Evolutionary conservation across 2,888 invertebrate genomes (phyloP).

Genomic region (Junonia oenone): DNA sequence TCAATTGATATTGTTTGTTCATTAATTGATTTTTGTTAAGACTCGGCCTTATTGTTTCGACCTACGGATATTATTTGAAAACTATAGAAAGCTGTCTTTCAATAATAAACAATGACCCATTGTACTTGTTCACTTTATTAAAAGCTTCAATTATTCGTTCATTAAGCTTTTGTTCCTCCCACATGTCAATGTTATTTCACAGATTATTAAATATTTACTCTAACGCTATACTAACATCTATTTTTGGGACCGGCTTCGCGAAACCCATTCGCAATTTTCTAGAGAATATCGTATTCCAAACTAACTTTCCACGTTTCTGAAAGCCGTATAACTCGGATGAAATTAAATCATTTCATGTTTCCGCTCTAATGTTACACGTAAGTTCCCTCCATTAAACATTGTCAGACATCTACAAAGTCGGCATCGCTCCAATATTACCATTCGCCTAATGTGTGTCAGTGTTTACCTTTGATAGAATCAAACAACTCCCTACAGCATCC

Average conservation of each 20-base stretch:
- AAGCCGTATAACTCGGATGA: slow-evolving; percentile 50
- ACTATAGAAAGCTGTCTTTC: slow-evolving; percentile 28
- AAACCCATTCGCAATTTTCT: slow-evolving; percentile 20
- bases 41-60: slow-evolving; percentile 42
- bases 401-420: slow-evolving; percentile 46
- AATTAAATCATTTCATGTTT: slow-evolving; percentile 63
- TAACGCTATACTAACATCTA: background rate
- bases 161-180: slow-evolving; percentile 62
- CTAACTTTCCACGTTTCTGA: slow-evolving; percentile 35
- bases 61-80: slow-evolving; percentile 41
- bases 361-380: slow-evolving; percentile 50
- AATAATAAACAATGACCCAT: slow-evolving; percentile 68
- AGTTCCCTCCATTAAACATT: slow-evolving; percentile 53
- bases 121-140: slow-evolving; percentile 62
- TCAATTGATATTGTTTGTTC: slow-evolving; percentile 31
- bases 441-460: slow-evolving; percentile 48
- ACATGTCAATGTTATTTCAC: slow-evolving; percentile 41
- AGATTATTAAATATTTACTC: background rate
- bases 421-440: slow-evolving; percentile 54
- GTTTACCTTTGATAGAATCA: slow-evolving; percentile 67
- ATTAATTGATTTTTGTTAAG: slow-evolving; percentile 34
- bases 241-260: slow-evolving; percentile 10
- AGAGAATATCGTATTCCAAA: slow-evolving; percentile 40
- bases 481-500: slow-evolving; percentile 60
- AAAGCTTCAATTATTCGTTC: slow-evolving; percentile 52